These are phyloP conservation scores for Cephalopachus bancanus DNA, from an alignment of 2,797 vertebrate species.

Conservation along the genomic window DNA sequence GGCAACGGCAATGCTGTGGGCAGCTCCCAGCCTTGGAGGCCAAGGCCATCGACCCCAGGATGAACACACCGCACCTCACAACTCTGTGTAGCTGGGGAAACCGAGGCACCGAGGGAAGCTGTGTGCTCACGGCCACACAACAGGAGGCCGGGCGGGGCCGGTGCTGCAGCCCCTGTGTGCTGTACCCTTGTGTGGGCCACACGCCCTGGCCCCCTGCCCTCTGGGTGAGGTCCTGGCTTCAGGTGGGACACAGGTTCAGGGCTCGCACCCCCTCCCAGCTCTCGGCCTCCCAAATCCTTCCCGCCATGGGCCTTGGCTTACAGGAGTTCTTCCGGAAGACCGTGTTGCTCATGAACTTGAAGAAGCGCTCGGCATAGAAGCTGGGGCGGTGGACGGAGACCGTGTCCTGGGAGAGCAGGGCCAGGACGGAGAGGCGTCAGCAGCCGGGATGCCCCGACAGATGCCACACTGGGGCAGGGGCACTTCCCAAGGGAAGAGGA, in stretches of 20 bases:
- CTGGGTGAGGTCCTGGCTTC: not conserved
- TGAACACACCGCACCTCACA: not conserved
- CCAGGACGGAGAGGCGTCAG: not conserved
- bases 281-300: not conserved
- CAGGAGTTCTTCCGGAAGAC: constrained; percentile 98
- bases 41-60: not conserved
- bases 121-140: not conserved
- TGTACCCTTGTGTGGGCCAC: too few relatives aligned
- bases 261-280: accelerated
- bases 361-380: constrained; percentile 98
- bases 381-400: constrained; percentile 98
- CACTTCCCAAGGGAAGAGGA: not conserved
- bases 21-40: not conserved
- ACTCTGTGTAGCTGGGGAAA: not conserved
- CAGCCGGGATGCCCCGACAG: not conserved
- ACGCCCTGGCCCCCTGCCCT: too few relatives aligned
- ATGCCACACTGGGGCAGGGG: not conserved
- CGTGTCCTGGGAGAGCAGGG: constrained; percentile 92
- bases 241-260: not conserved
- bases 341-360: constrained; percentile 98
- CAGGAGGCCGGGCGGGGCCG: too few relatives aligned
- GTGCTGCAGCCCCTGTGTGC: too few relatives aligned
- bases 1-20: not conserved
- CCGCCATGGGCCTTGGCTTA: constrained; percentile 88
- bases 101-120: accelerated